Base-by-base conservation (phyloP, 1,140 invertebrate species). In the Spodoptera litura region DNA sequence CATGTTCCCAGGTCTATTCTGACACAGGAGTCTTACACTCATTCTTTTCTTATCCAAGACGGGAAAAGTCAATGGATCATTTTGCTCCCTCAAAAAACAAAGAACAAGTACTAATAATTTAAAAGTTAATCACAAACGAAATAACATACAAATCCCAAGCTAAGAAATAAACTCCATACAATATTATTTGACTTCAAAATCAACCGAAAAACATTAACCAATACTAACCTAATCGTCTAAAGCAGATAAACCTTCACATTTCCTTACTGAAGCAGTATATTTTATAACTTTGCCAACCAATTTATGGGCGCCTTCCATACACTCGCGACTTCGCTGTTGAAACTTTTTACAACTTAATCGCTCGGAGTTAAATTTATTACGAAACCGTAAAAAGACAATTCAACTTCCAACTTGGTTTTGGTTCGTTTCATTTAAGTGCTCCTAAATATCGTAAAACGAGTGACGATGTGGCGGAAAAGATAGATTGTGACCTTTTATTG, bases 261-360 rank as follows among this genome's bases (percentile, higher is more conserved):
- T 49, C 44, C 62, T 66, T 25, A 49, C 49, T 15, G 25, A 13
- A 78, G 53, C 55, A 71, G 66, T 78, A 76, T 78, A 70, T 75
- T 81, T 81, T 78, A 81, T 78, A 70, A 78, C 62, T 78, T 75
- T 51, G 12, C 31, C 61, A 81, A 78, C 64, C 70, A 81, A 78
- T 79, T 78, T 78, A 81, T 71, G 35, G 62, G 49, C 15, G 52
- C 25, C 49, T 31, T 53, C 27, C 49, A 64, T 62, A 62, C 59
- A 53, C 9, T n/a, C 25, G 38, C 73, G 72, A 20, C 73, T 51
- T 55, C 51, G 49, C 49, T 75, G 81, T 79, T 80, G 77, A 76
- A 83, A 82, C 78, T 86, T 86, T 84, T 81, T 84, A 85, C 79
- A 80, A 81, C 81, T 81, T 83, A 83, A 85, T 81, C 80, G 82